Conservation (phyloP, 2,797 vertebrate species). For the Lepus townsendii region DNA sequence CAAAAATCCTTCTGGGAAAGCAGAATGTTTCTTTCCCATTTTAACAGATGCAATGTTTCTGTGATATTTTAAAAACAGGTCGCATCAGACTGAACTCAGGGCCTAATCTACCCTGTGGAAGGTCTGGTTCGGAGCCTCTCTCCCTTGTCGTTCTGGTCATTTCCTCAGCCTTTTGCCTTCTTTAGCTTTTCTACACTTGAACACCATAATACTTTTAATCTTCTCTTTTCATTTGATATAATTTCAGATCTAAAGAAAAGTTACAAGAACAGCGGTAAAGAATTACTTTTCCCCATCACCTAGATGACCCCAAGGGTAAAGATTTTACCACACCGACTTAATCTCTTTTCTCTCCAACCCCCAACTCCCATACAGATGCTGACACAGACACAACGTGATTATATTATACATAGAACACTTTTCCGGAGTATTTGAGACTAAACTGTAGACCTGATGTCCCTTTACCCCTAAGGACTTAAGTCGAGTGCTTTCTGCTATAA, state of each 20-base stretch:
- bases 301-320: background rate
- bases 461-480: background rate
- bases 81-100: no score
- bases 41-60: slow-evolving; percentile 19
- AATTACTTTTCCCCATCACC: slow-evolving; percentile 9
- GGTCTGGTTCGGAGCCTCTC: background rate
- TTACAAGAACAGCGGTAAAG: slow-evolving; percentile 32
- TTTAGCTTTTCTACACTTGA: slow-evolving; percentile 52
- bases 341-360: background rate
- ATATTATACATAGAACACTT: slow-evolving; percentile 9
- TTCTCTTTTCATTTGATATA: background rate
- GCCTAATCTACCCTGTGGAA: slow-evolving; percentile 18
- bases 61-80: slow-evolving; percentile 33
- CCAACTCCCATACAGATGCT: accelerated
- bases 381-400: background rate
- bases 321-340: background rate
- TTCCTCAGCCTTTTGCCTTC: slow-evolving; percentile 26
- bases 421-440: slow-evolving; percentile 41
- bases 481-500: background rate
- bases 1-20: slow-evolving; percentile 57
- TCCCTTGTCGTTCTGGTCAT: background rate
- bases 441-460: slow-evolving; percentile 13
- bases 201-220: background rate
- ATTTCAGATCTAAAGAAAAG: slow-evolving; percentile 52
- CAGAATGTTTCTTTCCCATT: slow-evolving; percentile 59